These are phyloP conservation scores for Macropus fuliginosus DNA, from an alignment of 2,797 vertebrate genomes.

Conservation along the genomic window DNA sequence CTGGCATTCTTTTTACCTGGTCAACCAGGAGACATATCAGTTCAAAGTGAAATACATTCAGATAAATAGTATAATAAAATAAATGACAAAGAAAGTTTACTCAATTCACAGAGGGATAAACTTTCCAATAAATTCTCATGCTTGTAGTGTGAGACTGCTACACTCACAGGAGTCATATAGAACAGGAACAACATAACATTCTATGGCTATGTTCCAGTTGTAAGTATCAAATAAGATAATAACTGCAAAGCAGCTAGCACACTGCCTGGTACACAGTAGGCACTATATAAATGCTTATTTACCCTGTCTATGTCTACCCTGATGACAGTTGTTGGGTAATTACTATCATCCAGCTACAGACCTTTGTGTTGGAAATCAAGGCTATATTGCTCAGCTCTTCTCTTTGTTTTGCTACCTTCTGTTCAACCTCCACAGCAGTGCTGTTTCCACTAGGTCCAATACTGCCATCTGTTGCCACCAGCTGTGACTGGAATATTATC, in stretches of 20 bases:
- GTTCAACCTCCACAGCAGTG: background rate
- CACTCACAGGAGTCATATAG: too few species aligned
- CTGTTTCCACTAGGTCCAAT: background rate
- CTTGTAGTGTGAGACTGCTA: too few species aligned
- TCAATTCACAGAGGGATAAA: too few species aligned
- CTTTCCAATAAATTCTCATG: too few species aligned
- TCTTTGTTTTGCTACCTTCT: background rate
- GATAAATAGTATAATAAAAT: too few species aligned
- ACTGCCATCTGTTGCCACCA: background rate
- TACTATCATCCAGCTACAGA: background rate
- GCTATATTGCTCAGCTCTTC: background rate
- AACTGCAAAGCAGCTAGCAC: background rate
- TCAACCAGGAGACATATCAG: too few species aligned
- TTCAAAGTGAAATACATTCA: too few species aligned
- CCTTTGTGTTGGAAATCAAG: background rate
- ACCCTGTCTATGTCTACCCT: background rate
- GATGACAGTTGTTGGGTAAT: background rate
- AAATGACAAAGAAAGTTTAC: too few species aligned
- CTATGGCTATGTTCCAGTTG: too few species aligned
- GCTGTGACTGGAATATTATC: background rate
- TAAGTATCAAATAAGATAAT: too few species aligned
- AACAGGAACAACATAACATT: too few species aligned
- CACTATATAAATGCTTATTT: background rate
- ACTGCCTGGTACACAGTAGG: background rate
- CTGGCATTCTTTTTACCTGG: too few species aligned